A percentile compares a stretch with the other conserved stretches of the same genome.
These are phyloP conservation scores for Atherinomorus stipes DNA, from an alignment of 2,113 vertebrate genomes.

Conservation along the genomic window DNA sequence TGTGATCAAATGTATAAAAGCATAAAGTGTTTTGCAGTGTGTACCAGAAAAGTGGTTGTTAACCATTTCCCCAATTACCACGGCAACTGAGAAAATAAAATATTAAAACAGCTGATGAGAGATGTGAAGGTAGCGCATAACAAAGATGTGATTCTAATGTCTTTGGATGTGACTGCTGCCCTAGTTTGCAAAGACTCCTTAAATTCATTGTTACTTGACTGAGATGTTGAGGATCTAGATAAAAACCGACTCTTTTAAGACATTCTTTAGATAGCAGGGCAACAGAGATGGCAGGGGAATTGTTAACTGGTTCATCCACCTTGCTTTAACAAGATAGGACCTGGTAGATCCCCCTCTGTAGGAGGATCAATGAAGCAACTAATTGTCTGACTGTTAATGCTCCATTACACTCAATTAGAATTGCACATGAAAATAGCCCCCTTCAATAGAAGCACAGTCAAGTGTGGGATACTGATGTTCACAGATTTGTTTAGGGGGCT, in stretches of 20 bases:
- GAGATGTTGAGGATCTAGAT: neutral
- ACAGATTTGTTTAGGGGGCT: constrained; percentile 7
- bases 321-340: constrained; percentile 12
- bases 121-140: too few species aligned
- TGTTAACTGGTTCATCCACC: constrained; percentile 10
- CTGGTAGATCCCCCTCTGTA: constrained; percentile 10
- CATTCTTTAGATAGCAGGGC: neutral
- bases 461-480: neutral
- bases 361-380: constrained; percentile 37
- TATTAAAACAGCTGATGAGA: neutral
- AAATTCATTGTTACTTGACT: neutral
- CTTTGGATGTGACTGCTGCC: neutral
- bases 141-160: too few species aligned
- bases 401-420: constrained; percentile 47
- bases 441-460: constrained; percentile 4
- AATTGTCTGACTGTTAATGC: constrained; percentile 55
- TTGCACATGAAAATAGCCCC: constrained; percentile 24
- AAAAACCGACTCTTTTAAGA: neutral
- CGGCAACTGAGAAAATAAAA: neutral
- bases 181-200: too few species aligned
- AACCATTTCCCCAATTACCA: neutral
- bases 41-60: constrained; percentile 15
- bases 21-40: constrained; percentile 2
- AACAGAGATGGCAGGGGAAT: neutral
- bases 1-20: neutral